Evolutionary conservation across 2,113 vertebrate genomes (phyloP), one percentile per base, ranked within the genome.

Genomic region (Rhombomys opimus): DNA sequence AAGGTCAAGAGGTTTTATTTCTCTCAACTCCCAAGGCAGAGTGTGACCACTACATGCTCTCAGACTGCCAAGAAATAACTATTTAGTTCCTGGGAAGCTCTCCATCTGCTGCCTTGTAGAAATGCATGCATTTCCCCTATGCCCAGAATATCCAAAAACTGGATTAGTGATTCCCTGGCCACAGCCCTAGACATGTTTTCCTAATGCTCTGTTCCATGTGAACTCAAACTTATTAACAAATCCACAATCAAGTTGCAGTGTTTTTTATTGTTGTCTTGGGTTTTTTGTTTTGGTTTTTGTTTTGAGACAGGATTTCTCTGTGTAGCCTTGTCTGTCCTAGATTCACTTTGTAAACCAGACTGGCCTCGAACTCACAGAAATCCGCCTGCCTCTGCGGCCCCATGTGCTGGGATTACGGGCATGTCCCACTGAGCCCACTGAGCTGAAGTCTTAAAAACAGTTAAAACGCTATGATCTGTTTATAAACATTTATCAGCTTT

Each of bases 51-150:
- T 81, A 35, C 92, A 95, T 96, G 95, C 23, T 95, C 96, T 88
- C 27, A 32, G 38, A 57, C 59, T 97, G 86, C 92, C 96, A 96
- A 95, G 86, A 98, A 95, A 86, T 68, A 89, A 38, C 38, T 91
- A 81, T 41, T 68, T 80, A 82, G 76, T 90, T 54, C 85, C 67
- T 92, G 90, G 92, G 95, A 97, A 92, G 96, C 70, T 90, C 78
- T 61, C 88, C 81, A 77, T 96, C 88, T 95, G 77, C 87, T 90
- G 80, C 72, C 93, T 87, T 96, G 90, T 70, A 67, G 95, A 94
- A 95, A 93, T 96, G 50, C 72, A 92, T 95, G 85, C 57, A 94
- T 87, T 92, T 95, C 91, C 89, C 63, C 10, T 52, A 65, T 86
- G 38, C 30, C 67, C 68, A 90, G 65, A 20, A 77, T 81, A 61